These are phyloP conservation scores for Zootermopsis nevadensis DNA, from an alignment of 2,888 invertebrate species.

Conservation along the genomic window DNA sequence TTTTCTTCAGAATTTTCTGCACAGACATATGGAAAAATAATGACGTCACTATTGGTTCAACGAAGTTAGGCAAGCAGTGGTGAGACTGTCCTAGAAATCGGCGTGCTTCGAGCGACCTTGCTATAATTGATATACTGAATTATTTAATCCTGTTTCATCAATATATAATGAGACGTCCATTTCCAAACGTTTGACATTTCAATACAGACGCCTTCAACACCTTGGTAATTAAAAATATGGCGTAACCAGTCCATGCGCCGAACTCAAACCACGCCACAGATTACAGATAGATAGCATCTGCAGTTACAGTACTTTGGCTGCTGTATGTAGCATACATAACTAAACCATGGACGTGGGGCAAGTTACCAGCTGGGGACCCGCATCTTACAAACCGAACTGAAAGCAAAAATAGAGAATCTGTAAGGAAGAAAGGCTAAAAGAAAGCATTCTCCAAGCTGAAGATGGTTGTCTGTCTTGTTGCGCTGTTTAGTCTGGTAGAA, in stretches of 20 bases:
- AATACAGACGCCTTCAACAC: background rate
- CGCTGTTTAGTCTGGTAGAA: too few species aligned
- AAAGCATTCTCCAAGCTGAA: too few species aligned
- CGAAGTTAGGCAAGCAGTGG: background rate
- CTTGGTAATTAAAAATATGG: background rate
- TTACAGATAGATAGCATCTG: background rate
- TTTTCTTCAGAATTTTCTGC: too few species aligned
- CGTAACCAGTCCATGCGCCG: background rate
- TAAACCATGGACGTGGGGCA: background rate
- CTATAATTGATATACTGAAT: background rate
- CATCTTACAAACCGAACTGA: background rate
- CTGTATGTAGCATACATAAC: too few species aligned
- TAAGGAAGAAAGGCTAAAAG: too few species aligned
- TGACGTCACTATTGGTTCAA: too few species aligned
- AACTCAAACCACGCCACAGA: background rate
- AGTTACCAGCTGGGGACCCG: background rate
- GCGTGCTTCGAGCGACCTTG: background rate
- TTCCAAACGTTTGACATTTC: background rate
- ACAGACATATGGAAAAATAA: too few species aligned
- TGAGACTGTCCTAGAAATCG: background rate
- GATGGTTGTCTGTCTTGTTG: too few species aligned
- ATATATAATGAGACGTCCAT: background rate
- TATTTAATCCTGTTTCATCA: background rate
- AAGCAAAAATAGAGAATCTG: too few species aligned
- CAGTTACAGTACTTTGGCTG: background rate